These are phyloP conservation scores for Penaeus vannamei DNA, from an alignment of 1,140 invertebrate species.

Conservation along the genomic window DNA sequence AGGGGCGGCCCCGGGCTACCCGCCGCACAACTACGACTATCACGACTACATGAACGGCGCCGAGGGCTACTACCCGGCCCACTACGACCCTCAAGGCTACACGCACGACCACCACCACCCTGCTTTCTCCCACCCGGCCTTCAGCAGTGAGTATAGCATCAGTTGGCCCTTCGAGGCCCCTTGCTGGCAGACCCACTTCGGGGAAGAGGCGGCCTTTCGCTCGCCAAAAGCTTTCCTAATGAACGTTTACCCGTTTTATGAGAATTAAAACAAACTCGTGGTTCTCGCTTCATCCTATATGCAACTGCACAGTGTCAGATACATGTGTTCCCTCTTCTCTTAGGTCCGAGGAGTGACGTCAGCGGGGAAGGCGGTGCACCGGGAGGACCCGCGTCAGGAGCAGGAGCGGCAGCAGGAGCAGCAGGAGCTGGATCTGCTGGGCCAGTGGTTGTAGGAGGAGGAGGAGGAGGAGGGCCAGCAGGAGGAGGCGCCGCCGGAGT, in stretches of 20 bases:
- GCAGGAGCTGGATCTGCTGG: not conserved
- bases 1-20: conserved; percentile 26
- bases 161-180: not conserved
- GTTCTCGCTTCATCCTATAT: no score
- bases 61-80: conserved; percentile 47
- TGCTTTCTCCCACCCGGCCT: conserved; percentile 52
- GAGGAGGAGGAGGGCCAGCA: not conserved
- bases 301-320: not conserved
- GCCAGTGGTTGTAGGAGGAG: not conserved
- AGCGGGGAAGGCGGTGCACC: conserved; percentile 35
- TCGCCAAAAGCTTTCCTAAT: no score
- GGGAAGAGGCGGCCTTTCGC: no score
- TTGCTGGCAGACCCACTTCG: no score
- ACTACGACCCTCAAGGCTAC: conserved; percentile 61
- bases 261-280: no score
- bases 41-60: conserved; percentile 55
- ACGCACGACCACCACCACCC: conserved; percentile 49
- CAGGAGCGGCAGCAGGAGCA: not conserved
- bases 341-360: conserved; percentile 58
- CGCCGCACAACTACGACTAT: conserved; percentile 48
- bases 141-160: conserved; percentile 46
- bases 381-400: not conserved
- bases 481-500: not conserved
- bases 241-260: no score
- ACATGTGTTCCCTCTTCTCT: not conserved